Percentiles rank a stretch among this genome's conserved stretches.
phyloP scores from a whole-genome alignment of 92 coral and sea anemone genomes.

The Siderastrea siderea region DNA sequence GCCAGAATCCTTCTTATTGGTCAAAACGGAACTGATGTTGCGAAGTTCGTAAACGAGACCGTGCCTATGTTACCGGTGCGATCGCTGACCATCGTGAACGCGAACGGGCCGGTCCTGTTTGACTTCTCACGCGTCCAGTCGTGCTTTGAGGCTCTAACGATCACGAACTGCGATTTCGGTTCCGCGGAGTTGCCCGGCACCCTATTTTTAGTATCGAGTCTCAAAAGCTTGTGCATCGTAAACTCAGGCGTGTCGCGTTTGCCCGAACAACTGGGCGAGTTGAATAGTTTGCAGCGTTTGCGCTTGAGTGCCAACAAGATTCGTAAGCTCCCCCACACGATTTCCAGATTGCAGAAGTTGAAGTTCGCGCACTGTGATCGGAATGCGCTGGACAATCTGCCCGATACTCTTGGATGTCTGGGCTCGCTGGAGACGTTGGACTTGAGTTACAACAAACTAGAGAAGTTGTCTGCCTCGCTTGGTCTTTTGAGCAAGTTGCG shows the following conservation, averaged over 20 bases:
- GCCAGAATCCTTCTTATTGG: conserved; percentile 81
- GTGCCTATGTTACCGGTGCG: conserved; percentile 77
- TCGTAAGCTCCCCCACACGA: conserved; percentile 78
- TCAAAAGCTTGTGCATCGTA: conserved; percentile 75
- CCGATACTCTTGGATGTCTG: conserved; percentile 85
- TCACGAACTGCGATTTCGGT: conserved; percentile 86
- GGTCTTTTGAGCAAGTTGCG: conserved; percentile 80
- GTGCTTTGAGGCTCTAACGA: conserved; percentile 68
- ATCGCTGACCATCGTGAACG: conserved; percentile 72
- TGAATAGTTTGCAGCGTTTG: conserved; percentile 76
- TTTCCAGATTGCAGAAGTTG: conserved; percentile 79
- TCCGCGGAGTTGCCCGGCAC: conserved; percentile 75
- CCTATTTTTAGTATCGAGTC: conserved; percentile 58
- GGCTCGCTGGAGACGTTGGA: conserved; percentile 78
- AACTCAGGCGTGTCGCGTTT: conserved; percentile 62
- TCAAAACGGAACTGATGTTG: conserved; percentile 81
- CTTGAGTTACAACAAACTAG: conserved; percentile 77
- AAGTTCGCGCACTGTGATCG: conserved; percentile 77
- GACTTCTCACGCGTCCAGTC: conserved; percentile 78
- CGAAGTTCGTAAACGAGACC: conserved; percentile 79
- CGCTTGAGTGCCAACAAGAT: conserved; percentile 83
- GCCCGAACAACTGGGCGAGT: conserved; percentile 70
- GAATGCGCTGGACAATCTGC: conserved; percentile 77
- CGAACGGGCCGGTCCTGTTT: conserved; percentile 71
- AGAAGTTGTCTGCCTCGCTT: conserved; percentile 84